Evolutionary conservation across 2,797 vertebrate species (phyloP), one percentile per base, ranked within the genome.

Genomic region (Takifugu ocellatus): DNA sequence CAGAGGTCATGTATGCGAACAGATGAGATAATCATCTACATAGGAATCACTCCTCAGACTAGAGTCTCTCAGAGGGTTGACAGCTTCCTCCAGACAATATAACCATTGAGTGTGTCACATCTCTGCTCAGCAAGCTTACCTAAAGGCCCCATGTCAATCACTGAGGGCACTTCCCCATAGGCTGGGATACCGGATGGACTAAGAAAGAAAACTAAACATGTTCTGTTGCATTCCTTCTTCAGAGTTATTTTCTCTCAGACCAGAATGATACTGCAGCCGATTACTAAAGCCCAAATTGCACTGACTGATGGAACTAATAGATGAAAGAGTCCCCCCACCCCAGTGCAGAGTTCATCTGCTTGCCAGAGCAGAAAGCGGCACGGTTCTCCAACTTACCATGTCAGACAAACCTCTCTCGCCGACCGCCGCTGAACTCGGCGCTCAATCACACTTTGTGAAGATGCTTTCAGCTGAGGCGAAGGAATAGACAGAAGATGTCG

Each of bases 241-340:
- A 7, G 25, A 56, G 51, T 56, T 36, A 66, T 68, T 63, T 59
- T 48, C 48, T 49, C 57, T 42, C 70, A 66, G 3, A 7, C 66
- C 3, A 48, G 61, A 81, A 76, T 45, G 50, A 82, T 78, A 58
- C 64, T 66, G 69, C 74, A 61, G 75, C 79, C 79, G 72, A 85
- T 85, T 81, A 82, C 76, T 74, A 73, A 82, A 82, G 21, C 76
- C 87, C 84, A 83, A 79, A 87, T 79, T 83, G 83, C 84, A 86
- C 83, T 79, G 85, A 88, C 89, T 87, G 87, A 72, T 51, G 36
- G 29, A 67, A 70, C 84, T 89, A 88, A 89, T 88, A 89, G 86
- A 90, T 89, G 86, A 82, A 79, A 87, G 73, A 87, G 79, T 74
- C 68, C 82, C 74, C 72, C 78, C 68, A 82, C 74, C 72, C 78